A percentile compares a stretch with the other conserved stretches of the same genome.
Conservation (phyloP, 2,113 vertebrate species). For the Micronycteris hirsuta region DNA sequence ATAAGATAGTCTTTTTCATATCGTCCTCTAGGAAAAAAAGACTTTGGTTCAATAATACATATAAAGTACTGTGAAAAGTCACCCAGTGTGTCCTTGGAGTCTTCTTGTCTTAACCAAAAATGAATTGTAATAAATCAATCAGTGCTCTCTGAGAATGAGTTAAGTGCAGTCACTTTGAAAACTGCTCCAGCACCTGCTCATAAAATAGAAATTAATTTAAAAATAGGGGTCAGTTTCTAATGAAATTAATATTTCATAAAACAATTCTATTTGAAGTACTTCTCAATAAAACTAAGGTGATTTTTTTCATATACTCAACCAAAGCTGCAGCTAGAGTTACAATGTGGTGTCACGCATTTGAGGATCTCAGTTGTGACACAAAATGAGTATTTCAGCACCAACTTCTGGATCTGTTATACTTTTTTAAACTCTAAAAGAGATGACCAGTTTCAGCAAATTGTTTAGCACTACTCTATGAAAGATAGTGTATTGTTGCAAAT, state of each 20-base stretch:
- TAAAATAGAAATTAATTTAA: conserved; percentile 49
- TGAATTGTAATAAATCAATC: conserved; percentile 31
- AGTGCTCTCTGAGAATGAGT: not conserved
- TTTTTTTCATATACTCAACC: not conserved
- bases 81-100: not conserved
- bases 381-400: not conserved
- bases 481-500: too few relatives aligned
- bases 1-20: not conserved
- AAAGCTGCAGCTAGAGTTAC: not conserved
- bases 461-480: not conserved
- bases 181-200: not conserved
- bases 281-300: not conserved
- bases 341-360: not conserved
- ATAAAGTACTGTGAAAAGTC: not conserved
- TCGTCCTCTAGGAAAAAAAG: not conserved
- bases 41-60: not conserved
- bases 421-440: not conserved
- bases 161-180: conserved; percentile 32
- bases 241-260: conserved; percentile 37
- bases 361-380: not conserved
- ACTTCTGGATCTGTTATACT: not conserved
- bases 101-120: not conserved
- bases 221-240: conserved; percentile 33
- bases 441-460: not conserved
- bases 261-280: conserved; percentile 10